These are phyloP conservation scores for Drosophila neonasuta DNA, from an alignment of 2,888 invertebrate species.

Conservation along the genomic window DNA sequence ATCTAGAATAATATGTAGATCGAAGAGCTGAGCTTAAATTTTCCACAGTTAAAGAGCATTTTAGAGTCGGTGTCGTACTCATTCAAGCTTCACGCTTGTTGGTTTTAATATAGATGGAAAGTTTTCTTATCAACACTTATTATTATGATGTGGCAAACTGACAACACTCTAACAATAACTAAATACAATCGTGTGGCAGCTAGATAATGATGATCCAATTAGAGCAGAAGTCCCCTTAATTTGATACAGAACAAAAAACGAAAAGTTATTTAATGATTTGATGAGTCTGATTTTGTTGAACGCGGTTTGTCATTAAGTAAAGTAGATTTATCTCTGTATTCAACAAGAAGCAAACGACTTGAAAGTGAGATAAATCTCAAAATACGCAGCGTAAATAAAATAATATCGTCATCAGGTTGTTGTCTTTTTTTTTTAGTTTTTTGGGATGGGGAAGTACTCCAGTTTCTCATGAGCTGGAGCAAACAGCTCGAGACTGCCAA, in stretches of 20 bases:
- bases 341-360: neutral
- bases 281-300: neutral
- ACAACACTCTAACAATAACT: neutral
- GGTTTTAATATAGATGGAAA: conserved; percentile 7
- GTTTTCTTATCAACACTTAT: conserved; percentile 11
- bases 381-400: conserved; percentile 10
- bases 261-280: neutral
- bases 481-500: conserved; percentile 4
- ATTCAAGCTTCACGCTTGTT: neutral
- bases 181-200: neutral
- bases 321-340: too few species aligned
- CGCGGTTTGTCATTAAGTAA: neutral
- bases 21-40: neutral
- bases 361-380: conserved; percentile 4
- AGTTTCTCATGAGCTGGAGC: conserved; percentile 6
- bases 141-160: neutral
- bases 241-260: neutral
- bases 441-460: conserved; percentile 42
- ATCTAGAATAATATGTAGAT: neutral
- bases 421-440: neutral
- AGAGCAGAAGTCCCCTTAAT: neutral
- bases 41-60: neutral
- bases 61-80: neutral
- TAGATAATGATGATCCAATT: neutral
- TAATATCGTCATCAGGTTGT: conserved; percentile 15